Conservation (phyloP, 2,888 invertebrate genomes). For the Leptopterna dolabrata region DNA sequence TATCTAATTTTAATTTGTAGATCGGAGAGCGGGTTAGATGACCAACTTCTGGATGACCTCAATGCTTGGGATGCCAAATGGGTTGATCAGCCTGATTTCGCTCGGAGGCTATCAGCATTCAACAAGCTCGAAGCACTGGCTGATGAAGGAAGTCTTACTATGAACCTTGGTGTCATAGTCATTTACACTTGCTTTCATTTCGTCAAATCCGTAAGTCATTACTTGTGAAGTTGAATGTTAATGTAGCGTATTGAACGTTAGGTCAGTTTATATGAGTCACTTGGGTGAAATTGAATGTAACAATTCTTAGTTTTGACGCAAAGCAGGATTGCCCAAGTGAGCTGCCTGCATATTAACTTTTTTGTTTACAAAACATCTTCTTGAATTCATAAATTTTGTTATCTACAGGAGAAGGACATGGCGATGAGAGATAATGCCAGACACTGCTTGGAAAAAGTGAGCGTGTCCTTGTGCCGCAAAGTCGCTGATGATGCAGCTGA, state of each 20-base stretch:
- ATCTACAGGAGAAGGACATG: slow-evolving; percentile 78
- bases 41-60: slow-evolving; percentile 67
- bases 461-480: slow-evolving; percentile 69
- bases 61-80: slow-evolving; percentile 89
- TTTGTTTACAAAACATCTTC: no score
- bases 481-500: slow-evolving; percentile 70
- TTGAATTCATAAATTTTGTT: no score
- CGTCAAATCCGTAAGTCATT: slow-evolving; percentile 70
- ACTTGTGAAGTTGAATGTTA: not conserved
- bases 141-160: slow-evolving; percentile 69
- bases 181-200: slow-evolving; percentile 86
- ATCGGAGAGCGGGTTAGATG: slow-evolving; percentile 58
- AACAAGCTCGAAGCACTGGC: slow-evolving; percentile 72
- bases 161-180: slow-evolving; percentile 78
- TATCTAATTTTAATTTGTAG: not conserved
- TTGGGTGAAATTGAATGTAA: no score
- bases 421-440: slow-evolving; percentile 84
- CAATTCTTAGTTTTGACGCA: no score
- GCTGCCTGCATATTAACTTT: no score
- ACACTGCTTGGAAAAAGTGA: slow-evolving; percentile 77
- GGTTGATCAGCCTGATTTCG: slow-evolving; percentile 95
- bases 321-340: no score
- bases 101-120: slow-evolving; percentile 82
- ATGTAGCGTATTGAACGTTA: no score
- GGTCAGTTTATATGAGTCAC: no score